phyloP scores from a whole-genome alignment of 2,888 invertebrate species.

The Phyllotreta striolata region DNA sequence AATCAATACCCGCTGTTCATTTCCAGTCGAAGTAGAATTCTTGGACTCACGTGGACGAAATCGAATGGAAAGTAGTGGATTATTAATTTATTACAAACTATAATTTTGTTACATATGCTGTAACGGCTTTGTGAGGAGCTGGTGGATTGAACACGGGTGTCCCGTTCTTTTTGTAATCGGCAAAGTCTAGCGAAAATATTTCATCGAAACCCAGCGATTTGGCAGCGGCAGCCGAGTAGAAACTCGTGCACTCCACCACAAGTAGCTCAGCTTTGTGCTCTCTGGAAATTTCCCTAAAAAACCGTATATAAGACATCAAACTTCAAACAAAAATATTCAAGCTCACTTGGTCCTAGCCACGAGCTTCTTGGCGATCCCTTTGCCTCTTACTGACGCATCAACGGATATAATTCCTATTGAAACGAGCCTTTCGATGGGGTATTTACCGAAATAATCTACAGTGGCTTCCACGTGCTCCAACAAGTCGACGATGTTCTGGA shows the following conservation, averaged over 20 bases:
- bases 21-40: neutral
- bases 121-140: constrained; percentile 8
- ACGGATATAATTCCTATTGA: constrained; percentile 19
- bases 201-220: constrained; percentile 74
- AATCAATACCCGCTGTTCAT: no score
- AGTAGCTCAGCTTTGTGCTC: constrained; percentile 66
- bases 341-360: constrained; percentile 9
- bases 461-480: constrained; percentile 66
- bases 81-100: constrained; percentile 9
- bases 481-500: constrained; percentile 70
- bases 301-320: constrained; percentile 15
- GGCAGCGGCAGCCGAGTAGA: constrained; percentile 76
- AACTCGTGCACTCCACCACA: constrained; percentile 76
- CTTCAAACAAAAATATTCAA: neutral
- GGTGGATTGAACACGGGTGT: constrained; percentile 13
- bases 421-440: constrained; percentile 62
- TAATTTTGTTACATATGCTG: constrained; percentile 12
- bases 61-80: neutral
- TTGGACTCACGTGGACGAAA: neutral
- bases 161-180: constrained; percentile 21
- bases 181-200: constrained; percentile 53
- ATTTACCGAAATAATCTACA: constrained; percentile 66
- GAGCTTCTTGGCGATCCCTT: constrained; percentile 23
- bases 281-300: constrained; percentile 66
- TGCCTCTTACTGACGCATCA: constrained; percentile 17